Percentiles rank a stretch among this genome's conserved stretches.
Conservation (phyloP, 2,113 vertebrate genomes). For the Electrona antarctica region DNA sequence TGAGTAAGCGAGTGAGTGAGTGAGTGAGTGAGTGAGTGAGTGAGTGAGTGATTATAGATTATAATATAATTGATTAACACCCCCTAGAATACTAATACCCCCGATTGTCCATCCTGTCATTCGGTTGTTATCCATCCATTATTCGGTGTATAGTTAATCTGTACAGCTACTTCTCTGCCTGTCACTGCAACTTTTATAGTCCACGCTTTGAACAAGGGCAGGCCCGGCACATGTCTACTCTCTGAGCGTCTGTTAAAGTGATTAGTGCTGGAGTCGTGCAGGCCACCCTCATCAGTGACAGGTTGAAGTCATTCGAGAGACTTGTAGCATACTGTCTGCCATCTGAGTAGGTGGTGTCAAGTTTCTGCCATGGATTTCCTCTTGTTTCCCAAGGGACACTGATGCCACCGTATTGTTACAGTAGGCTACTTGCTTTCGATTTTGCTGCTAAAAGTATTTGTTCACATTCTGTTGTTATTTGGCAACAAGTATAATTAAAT, state of each 20-base stretch:
- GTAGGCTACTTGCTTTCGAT: neutral
- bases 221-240: slow-evolving; percentile 39
- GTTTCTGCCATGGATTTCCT: slow-evolving; percentile 8
- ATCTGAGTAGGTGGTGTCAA: neutral
- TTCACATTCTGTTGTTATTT: neutral
- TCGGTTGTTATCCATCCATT: slow-evolving; percentile 66
- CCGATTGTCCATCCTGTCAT: slow-evolving; percentile 56
- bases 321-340: slow-evolving; percentile 24
- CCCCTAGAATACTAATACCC: too few relatives aligned
- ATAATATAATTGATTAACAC: neutral
- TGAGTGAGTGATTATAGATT: neutral
- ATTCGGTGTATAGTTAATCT: slow-evolving; percentile 60
- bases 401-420: slow-evolving; percentile 14
- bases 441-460: neutral
- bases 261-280: slow-evolving; percentile 49
- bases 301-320: slow-evolving; percentile 48
- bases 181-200: slow-evolving; percentile 57
- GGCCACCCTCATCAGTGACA: slow-evolving; percentile 55
- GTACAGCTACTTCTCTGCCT: slow-evolving; percentile 49
- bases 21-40: neutral
- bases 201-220: slow-evolving; percentile 29
- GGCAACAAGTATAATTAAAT: too few relatives aligned
- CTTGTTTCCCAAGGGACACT: neutral
- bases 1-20: neutral
- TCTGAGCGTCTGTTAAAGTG: slow-evolving; percentile 60